phyloP scores from a whole-genome alignment of 2,888 invertebrate species.

The Syritta pipiens region DNA sequence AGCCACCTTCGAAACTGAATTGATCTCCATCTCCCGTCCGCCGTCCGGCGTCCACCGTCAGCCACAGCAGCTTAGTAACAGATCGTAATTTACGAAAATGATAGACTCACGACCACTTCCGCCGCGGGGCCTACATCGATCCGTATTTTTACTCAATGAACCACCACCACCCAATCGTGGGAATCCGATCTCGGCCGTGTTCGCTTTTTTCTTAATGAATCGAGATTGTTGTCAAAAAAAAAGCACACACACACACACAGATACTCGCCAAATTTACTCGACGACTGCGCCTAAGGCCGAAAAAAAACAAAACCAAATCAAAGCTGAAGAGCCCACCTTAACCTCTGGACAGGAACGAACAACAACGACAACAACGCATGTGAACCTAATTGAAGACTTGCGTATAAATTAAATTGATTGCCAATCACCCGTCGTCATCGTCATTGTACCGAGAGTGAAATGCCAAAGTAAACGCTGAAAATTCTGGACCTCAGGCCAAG shows the following conservation, averaged over 20 bases:
- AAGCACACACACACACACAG: background rate
- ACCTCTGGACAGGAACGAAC: background rate
- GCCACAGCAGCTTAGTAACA: conserved; percentile 17
- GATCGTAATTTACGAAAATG: conserved; percentile 41
- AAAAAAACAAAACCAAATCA: no score
- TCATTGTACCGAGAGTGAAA: conserved; percentile 43
- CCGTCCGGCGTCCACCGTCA: background rate
- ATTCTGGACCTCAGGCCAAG: conserved; percentile 11
- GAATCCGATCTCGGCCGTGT: conserved; percentile 32
- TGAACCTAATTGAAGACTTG: conserved; percentile 64
- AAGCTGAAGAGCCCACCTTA: no score
- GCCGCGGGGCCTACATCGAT: conserved; percentile 18
- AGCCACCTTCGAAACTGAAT: no score
- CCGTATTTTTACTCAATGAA: conserved; percentile 46
- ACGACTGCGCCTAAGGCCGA: no score
- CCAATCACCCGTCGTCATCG: conserved; percentile 44
- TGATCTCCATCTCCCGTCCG: no score
- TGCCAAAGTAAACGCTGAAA: conserved; percentile 13
- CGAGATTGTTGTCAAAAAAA: conserved; percentile 1
- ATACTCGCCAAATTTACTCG: conserved; percentile 5
- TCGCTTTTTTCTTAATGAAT: conserved; percentile 27
- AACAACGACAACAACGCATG: conserved; percentile 13
- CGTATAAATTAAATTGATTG: conserved; percentile 66
- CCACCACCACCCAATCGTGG: conserved; percentile 61
- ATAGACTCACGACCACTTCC: conserved; percentile 12